These are phyloP conservation scores for Cheilosia pagana DNA, from an alignment of 2,888 invertebrate species.

Conservation along the genomic window DNA sequence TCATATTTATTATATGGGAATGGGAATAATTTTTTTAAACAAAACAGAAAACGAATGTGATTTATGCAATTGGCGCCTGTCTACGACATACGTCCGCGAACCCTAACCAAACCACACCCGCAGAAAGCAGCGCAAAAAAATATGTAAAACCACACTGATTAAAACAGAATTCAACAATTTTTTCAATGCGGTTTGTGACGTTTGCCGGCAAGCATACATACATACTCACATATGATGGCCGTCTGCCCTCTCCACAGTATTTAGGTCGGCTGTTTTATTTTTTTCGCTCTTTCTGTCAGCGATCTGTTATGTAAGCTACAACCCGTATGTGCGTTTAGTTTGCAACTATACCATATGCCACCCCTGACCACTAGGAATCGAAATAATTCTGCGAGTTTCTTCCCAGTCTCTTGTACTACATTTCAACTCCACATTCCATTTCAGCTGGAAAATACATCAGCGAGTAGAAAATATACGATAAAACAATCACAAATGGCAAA, in stretches of 20 bases:
- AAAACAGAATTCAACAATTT: conserved; percentile 32
- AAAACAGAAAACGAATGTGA: conserved; percentile 17
- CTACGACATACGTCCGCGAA: conserved; percentile 3
- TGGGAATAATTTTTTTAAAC: not conserved
- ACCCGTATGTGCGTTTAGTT: conserved; percentile 19
- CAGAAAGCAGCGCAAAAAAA: conserved; percentile 18
- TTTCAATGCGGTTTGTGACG: conserved; percentile 18
- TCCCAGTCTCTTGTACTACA: not conserved
- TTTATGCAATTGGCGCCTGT: conserved; percentile 44
- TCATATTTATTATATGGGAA: too few species aligned
- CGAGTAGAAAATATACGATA: conserved; percentile 6
- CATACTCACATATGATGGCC: conserved; percentile 1
- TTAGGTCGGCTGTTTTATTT: conserved; percentile 36
- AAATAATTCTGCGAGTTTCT: not conserved
- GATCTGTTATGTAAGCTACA: conserved; percentile 36
- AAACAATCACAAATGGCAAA: conserved; percentile 22
- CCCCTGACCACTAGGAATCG: conserved; percentile 8
- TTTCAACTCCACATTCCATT: not conserved
- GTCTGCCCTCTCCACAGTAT: conserved; percentile 29
- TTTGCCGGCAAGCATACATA: conserved; percentile 27
- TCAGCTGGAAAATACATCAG: not conserved
- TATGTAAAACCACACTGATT: conserved; percentile 30
- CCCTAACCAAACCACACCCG: conserved; percentile 25
- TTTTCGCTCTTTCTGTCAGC: not conserved
- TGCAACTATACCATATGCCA: conserved; percentile 29